Percentiles rank a stretch among this genome's conserved stretches.
These are phyloP conservation scores for Zaprionus tsacasi DNA, from an alignment of 1,140 invertebrate species.

Conservation along the genomic window DNA sequence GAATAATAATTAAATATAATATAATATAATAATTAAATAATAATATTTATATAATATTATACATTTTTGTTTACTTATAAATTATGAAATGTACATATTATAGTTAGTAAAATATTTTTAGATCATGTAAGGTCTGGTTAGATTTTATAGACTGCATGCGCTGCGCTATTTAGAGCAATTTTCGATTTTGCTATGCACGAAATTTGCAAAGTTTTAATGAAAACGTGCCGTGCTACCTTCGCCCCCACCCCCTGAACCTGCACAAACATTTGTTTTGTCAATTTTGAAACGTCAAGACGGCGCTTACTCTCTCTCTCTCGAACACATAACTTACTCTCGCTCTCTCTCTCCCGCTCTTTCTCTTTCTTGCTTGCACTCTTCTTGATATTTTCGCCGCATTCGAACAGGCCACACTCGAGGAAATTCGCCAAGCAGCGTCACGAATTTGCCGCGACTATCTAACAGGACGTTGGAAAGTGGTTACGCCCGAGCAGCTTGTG, in stretches of 20 bases:
- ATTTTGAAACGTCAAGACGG: slow-evolving; percentile 43
- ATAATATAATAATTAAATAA: background rate
- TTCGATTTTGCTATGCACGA: slow-evolving; percentile 7
- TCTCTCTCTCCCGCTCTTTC: slow-evolving; percentile 13
- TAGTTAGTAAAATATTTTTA: background rate
- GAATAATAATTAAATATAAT: background rate
- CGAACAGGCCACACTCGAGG: slow-evolving; percentile 84
- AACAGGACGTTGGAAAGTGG: slow-evolving; percentile 93
- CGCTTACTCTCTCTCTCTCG: background rate
- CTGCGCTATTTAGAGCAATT: slow-evolving; percentile 8
- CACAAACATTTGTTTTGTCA: slow-evolving; percentile 55
- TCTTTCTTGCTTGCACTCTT: slow-evolving; percentile 3
- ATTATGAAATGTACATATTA: background rate
- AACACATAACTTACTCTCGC: background rate
- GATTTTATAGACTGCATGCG: background rate
- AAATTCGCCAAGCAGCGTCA: slow-evolving; percentile 92
- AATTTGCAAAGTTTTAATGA: slow-evolving; percentile 34
- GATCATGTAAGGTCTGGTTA: background rate
- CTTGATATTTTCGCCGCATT: background rate
- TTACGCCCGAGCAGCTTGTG: slow-evolving; percentile 89
- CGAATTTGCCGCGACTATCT: slow-evolving; percentile 94
- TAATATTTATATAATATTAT: background rate
- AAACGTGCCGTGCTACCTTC: background rate
- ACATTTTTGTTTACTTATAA: background rate
- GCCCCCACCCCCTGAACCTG: background rate